Base-by-base conservation (phyloP, 2,888 invertebrate species). In the Caenorhabditis zanzibari region DNA sequence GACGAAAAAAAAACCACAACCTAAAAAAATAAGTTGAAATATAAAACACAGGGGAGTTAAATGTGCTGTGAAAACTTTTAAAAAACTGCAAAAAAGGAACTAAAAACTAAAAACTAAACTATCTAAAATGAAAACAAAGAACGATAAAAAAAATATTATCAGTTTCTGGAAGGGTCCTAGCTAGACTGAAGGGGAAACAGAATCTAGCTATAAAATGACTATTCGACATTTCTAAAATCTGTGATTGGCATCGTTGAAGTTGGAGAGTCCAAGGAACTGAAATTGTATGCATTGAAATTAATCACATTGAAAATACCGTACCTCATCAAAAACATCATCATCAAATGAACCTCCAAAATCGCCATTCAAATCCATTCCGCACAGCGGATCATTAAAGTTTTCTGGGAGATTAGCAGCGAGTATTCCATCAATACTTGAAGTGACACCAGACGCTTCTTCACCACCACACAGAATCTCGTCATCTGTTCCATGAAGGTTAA, bases 401-500 rank as follows among this genome's bases (percentile, higher is more conserved):
- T 79, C 74, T 16, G 82, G 69, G 7, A 77, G 47, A 59, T 77
- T 79, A 7, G 82, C 82, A 32, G 71, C 71, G 5, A 82, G 61
- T 26, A 82, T 82, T 22, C 75, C 76, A 35, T 82, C 81, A 16
- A 82, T 64, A 44, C 35, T 76, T 0, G 81, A 82, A n/a, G 82
- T 82, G 16, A 82, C 66, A 14, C 82, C 82, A 6, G 76, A 64
- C 4, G 82, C 82, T 26, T 82, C 82, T 38, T 82, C 82, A 7
- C 82, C 82, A 2, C 72, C 68, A 52, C 82, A 82, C 44, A 82
- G 47, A 54, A 82, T 82, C 22, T 82, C 82, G 56, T 77, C 82
- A 47, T 83, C 82, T 32, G 58, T 64, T n/a, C 61, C 61, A 44
- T 32, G 41, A 52, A 77, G 77, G 41, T 63, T 71, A 35, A 77